These are phyloP conservation scores for Daphoenositta chrysoptera DNA, from an alignment of 2,113 vertebrate species.

Conservation along the genomic window DNA sequence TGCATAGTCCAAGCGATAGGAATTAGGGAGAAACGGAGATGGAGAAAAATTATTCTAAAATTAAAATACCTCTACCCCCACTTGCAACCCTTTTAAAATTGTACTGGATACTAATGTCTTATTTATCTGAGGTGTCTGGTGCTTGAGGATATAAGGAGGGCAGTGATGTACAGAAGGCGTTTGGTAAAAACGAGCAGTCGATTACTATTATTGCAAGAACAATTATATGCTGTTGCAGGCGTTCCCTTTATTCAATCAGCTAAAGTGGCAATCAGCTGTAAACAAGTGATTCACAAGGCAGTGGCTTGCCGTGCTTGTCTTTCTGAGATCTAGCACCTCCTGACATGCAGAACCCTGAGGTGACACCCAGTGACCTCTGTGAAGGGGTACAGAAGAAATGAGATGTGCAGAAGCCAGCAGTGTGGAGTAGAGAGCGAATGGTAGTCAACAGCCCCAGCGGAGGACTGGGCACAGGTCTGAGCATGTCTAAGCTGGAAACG, in stretches of 20 bases:
- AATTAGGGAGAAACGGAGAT: background rate
- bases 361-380: background rate
- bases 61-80: background rate
- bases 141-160: background rate
- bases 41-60: background rate
- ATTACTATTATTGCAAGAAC: background rate
- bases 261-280: background rate
- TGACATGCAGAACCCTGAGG: background rate
- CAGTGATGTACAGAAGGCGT: background rate
- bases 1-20: background rate
- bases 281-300: background rate
- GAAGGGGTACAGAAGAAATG: background rate
- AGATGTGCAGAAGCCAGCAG: background rate
- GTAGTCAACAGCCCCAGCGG: background rate
- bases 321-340: background rate
- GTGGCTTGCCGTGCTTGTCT: background rate
- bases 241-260: background rate
- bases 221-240: background rate
- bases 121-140: rapidly evolving
- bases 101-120: background rate
- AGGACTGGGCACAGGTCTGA: background rate
- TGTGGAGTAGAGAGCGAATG: background rate
- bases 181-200: background rate
- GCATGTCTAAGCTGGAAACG: background rate
- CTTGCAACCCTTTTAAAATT: background rate